These are phyloP conservation scores for Eospalax fontanierii DNA, from an alignment of 2,797 vertebrate genomes.

Conservation along the genomic window DNA sequence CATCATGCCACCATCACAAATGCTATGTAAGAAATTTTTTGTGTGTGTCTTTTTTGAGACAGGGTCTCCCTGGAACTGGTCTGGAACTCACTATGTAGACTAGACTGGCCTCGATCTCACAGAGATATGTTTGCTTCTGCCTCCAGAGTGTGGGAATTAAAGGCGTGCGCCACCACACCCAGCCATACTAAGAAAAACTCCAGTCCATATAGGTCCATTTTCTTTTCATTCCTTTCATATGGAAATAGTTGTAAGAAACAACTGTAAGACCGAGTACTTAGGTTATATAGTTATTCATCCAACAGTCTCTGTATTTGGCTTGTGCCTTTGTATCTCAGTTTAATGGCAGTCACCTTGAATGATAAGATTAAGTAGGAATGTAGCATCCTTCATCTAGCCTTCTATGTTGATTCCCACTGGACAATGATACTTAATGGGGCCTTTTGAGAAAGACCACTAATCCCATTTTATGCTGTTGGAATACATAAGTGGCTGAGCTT, in stretches of 20 bases:
- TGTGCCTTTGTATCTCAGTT: fast-evolving
- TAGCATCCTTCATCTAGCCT: not conserved
- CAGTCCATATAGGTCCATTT: not conserved
- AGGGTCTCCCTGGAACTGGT: too few species aligned
- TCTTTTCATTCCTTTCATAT: not conserved
- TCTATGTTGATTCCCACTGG: not conserved
- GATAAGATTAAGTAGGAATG: not conserved
- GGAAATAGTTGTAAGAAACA: too few species aligned
- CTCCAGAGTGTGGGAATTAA: too few species aligned
- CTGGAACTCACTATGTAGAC: too few species aligned
- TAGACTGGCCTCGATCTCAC: too few species aligned
- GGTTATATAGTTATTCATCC: not conserved
- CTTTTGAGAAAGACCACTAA: not conserved
- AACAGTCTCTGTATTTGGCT: not conserved
- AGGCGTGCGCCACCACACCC: too few species aligned
- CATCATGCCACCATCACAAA: too few species aligned
- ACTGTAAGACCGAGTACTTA: too few species aligned
- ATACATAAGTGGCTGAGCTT: not conserved
- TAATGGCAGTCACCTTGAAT: not conserved
- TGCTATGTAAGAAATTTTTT: too few species aligned
- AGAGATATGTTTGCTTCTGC: too few species aligned
- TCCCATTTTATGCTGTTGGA: not conserved
- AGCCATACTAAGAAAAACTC: too few species aligned
- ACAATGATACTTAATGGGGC: not conserved
- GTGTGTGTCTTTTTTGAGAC: too few species aligned